phyloP scores from a whole-genome alignment of 1,140 invertebrate genomes.

The Aethina tumida region DNA sequence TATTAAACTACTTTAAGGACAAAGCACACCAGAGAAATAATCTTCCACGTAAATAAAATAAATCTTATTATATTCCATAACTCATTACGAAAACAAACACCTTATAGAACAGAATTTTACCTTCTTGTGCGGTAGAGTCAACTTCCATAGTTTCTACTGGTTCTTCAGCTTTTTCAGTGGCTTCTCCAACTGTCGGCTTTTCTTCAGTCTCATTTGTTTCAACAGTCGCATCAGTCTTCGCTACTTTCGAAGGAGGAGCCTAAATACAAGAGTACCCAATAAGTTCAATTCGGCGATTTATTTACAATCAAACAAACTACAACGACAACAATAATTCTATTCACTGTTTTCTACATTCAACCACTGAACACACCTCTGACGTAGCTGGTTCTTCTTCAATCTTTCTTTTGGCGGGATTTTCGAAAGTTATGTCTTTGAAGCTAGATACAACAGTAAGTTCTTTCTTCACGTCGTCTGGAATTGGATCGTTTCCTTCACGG shows the following conservation, averaged over 20 bases:
- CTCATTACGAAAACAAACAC: neutral
- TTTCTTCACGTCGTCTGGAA: constrained; percentile 49
- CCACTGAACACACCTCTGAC: constrained; percentile 23
- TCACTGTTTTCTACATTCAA: constrained; percentile 5
- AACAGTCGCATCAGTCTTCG: constrained; percentile 21
- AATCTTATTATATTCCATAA: too few species aligned
- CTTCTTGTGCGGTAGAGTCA: constrained; percentile 4
- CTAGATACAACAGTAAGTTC: constrained; percentile 48
- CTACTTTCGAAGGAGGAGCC: constrained; percentile 26
- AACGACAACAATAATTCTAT: neutral
- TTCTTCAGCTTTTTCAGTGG: constrained; percentile 4
- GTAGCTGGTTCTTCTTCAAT: constrained; percentile 20
- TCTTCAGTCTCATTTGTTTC: constrained; percentile 7
- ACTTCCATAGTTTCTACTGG: constrained; percentile 21
- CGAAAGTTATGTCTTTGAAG: constrained; percentile 39
- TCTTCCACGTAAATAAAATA: neutral
- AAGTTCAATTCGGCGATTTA: constrained; percentile 1
- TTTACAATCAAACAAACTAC: constrained; percentile 7
- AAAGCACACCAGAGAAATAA: neutral
- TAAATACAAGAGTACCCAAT: constrained; percentile 7
- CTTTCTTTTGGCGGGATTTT: constrained; percentile 28
- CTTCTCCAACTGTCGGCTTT: constrained; percentile 3
- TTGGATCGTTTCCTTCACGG: constrained; percentile 64
- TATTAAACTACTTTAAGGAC: too few species aligned
- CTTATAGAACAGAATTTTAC: neutral